phyloP scores from a whole-genome alignment of 2,888 invertebrate species.

The Trissolcus japonicus region DNA sequence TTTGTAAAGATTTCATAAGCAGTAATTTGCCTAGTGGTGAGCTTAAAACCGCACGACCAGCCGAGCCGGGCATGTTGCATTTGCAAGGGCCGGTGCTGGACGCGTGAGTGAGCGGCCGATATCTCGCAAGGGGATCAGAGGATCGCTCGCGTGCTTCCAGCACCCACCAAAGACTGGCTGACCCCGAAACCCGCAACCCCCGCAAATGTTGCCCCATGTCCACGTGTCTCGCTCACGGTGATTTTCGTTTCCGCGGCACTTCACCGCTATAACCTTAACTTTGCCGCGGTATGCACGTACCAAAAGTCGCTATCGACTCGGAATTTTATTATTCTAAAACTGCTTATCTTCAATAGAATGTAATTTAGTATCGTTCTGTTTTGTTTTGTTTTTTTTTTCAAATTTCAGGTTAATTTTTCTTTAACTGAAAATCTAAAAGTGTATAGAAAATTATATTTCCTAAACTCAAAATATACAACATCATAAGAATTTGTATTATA shows the following conservation, averaged over 20 bases:
- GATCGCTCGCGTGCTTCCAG: constrained; percentile 76
- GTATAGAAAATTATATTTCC: too few relatives aligned
- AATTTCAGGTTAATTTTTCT: too few relatives aligned
- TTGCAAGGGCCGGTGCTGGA: constrained; percentile 68
- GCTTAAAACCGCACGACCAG: constrained; percentile 60
- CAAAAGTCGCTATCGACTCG: constrained; percentile 52
- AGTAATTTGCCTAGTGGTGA: constrained; percentile 54
- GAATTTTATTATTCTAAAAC: background rate
- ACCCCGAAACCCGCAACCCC: constrained; percentile 67
- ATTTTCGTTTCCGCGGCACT: constrained; percentile 75
- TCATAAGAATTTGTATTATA: too few relatives aligned
- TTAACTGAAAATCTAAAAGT: too few relatives aligned
- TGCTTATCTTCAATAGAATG: background rate
- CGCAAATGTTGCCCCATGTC: constrained; percentile 67
- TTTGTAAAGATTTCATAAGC: constrained; percentile 47
- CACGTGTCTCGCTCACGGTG: constrained; percentile 74
- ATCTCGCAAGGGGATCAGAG: constrained; percentile 76
- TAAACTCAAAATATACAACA: too few relatives aligned
- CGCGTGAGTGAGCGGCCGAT: constrained; percentile 76
- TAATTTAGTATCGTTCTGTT: too few relatives aligned
- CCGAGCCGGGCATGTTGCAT: constrained; percentile 66
- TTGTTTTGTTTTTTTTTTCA: background rate
- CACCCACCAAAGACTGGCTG: constrained; percentile 69
- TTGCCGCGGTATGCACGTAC: constrained; percentile 47
- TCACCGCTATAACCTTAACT: constrained; percentile 63